These are phyloP conservation scores for Panthera tigris DNA, from an alignment of 2,113 vertebrate genomes.

Conservation along the genomic window DNA sequence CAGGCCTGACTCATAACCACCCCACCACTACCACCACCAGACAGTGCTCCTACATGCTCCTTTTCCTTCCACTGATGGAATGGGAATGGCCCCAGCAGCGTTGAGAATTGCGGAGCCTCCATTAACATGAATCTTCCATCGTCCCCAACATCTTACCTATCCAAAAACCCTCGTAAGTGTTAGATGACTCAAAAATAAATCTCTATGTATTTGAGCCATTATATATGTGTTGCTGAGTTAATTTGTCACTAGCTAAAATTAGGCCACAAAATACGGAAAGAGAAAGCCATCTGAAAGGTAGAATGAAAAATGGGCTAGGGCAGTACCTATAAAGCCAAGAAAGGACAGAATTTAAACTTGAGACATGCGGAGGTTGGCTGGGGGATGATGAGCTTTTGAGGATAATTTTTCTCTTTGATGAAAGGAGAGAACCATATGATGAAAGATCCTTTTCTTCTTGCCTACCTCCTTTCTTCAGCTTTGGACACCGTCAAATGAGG, in stretches of 20 bases:
- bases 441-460: not conserved
- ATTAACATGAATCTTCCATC: not conserved
- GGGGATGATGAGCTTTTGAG: not conserved
- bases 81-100: not conserved
- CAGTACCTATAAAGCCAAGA: not conserved
- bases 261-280: not conserved
- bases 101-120: not conserved
- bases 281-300: not conserved
- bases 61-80: not conserved
- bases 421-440: not conserved
- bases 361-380: not conserved
- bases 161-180: not conserved
- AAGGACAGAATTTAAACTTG: not conserved
- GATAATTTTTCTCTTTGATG: conserved; percentile 1
- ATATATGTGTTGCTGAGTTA: not conserved
- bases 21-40: not conserved
- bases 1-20: not conserved
- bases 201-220: not conserved
- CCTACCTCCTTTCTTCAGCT: not conserved
- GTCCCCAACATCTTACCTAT: not conserved
- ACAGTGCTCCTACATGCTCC: not conserved
- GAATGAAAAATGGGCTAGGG: not conserved
- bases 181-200: not conserved
- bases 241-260: not conserved
- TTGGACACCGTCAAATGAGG: not conserved